phyloP scores from a whole-genome alignment of 1,140 invertebrate genomes.

The Bombus polaris region DNA sequence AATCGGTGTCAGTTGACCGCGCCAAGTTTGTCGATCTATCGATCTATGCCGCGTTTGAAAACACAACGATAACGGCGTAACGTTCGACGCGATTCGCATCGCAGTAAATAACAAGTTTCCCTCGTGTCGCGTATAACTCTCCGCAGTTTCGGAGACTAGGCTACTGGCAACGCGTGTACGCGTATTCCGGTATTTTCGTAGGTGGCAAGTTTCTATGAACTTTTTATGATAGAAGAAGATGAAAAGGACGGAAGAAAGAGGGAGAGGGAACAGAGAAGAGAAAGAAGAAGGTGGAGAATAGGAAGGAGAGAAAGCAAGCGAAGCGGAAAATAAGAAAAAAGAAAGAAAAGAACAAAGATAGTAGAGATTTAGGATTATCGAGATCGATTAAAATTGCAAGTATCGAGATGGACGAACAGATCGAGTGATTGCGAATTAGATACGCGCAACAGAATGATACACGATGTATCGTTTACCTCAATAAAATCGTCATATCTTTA shows the following conservation, averaged over 20 bases:
- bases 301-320: background rate
- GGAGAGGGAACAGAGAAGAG: background rate
- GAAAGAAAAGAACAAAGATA: background rate
- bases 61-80: no score
- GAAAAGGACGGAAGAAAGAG: background rate
- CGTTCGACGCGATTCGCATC: no score
- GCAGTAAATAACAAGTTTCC: background rate
- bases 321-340: background rate
- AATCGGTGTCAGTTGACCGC: no score
- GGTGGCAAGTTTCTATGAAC: slow-evolving; percentile 34
- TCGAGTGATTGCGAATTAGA: background rate
- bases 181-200: slow-evolving; percentile 9
- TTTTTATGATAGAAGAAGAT: background rate
- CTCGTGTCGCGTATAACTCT: background rate
- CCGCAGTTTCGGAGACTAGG: background rate
- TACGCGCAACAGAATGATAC: background rate
- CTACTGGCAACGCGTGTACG: background rate
- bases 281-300: background rate
- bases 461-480: slow-evolving; percentile 45
- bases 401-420: background rate
- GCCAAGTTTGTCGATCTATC: no score
- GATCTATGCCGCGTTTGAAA: no score
- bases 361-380: background rate
- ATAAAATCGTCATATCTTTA: slow-evolving; percentile 36
- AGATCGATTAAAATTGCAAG: no score